phyloP scores from a whole-genome alignment of 2,113 vertebrate genomes.

The Equus przewalskii region DNA sequence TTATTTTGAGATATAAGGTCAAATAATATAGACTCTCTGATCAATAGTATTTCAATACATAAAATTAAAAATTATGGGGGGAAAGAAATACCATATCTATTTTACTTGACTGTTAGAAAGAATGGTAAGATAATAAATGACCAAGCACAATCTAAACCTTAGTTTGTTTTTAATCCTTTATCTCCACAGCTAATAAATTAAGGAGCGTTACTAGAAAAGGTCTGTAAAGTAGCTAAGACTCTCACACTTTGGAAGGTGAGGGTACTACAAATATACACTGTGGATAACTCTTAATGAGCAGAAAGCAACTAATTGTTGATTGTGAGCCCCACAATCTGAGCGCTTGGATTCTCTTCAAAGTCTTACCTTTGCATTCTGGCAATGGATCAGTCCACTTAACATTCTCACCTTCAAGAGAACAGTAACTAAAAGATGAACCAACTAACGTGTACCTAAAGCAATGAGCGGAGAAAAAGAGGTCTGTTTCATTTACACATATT shows the following conservation, averaged over 20 bases:
- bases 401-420: accelerated
- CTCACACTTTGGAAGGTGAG: not conserved
- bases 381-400: conserved; percentile 61
- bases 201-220: not conserved
- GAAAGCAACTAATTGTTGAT: not conserved
- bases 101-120: not conserved
- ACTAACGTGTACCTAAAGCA: conserved; percentile 81
- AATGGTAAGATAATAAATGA: conserved; percentile 5
- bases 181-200: not conserved
- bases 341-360: not conserved
- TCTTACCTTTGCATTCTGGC: conserved; percentile 72
- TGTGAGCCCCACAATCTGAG: not conserved
- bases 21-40: not conserved
- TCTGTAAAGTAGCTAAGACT: not conserved
- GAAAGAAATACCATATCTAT: not conserved
- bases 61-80: not conserved
- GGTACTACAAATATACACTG: not conserved
- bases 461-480: not conserved
- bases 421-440: conserved; percentile 57
- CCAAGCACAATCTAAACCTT: not conserved
- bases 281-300: not conserved
- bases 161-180: not conserved
- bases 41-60: not conserved
- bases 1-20: not conserved
- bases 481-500: not conserved